phyloP scores from a whole-genome alignment of 2,888 invertebrate genomes.

The Eutolmus rufibarbis region DNA sequence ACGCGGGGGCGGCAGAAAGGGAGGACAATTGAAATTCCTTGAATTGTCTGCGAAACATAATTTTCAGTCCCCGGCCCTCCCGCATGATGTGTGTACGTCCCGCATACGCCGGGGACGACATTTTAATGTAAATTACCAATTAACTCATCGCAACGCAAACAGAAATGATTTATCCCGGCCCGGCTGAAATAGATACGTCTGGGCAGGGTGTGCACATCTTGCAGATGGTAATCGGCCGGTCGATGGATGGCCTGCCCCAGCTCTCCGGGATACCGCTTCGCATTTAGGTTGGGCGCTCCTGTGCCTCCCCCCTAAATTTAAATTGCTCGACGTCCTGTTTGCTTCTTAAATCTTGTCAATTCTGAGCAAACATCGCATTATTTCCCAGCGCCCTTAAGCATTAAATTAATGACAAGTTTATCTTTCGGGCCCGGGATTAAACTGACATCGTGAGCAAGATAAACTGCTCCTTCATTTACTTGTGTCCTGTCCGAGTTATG shows the following conservation, averaged over 20 bases:
- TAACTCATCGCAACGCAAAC: neutral
- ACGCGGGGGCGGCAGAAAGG: neutral
- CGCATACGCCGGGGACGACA: neutral
- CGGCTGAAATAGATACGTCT: slow-evolving; percentile 2
- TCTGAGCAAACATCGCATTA: slow-evolving; percentile 33
- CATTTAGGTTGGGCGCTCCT: neutral
- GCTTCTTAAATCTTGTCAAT: slow-evolving; percentile 40
- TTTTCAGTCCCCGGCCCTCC: neutral
- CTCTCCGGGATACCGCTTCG: neutral
- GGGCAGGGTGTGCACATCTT: neutral
- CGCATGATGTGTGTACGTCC: neutral
- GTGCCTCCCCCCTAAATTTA: neutral
- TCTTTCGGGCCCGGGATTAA: slow-evolving; percentile 42
- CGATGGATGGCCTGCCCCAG: neutral
- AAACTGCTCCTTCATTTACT: slow-evolving; percentile 41
- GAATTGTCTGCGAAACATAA: neutral
- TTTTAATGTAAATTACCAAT: slow-evolving; percentile 28
- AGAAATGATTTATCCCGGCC: slow-evolving; percentile 15
- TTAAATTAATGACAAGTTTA: slow-evolving; percentile 46
- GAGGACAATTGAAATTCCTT: neutral
- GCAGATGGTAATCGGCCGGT: slow-evolving; percentile 1
- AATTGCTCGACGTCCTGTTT: slow-evolving; percentile 4
- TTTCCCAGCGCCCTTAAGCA: slow-evolving; percentile 31
- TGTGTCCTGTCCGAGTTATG: slow-evolving; percentile 12
- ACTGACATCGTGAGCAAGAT: slow-evolving; percentile 44